Evolutionary conservation across 1,140 invertebrate species (phyloP), one percentile per base, ranked within the genome.

Genomic region (Eriosoma lanigerum): DNA sequence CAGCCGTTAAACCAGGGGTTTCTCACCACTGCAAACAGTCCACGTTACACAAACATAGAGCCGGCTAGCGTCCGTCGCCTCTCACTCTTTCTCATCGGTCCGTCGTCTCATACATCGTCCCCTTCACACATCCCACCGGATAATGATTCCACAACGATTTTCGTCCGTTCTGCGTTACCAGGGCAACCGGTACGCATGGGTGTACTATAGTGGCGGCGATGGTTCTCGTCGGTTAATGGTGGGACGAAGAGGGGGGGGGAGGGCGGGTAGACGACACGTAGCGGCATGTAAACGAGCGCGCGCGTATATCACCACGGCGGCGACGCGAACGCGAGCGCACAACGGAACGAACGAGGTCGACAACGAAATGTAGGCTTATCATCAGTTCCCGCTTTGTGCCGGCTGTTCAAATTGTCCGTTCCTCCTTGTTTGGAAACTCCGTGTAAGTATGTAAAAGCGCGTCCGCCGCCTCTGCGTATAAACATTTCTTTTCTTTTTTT

Each of bases 301-400:
- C 52, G 24, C 46, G 70, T 29, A 29, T 17, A 21, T 19, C 17
- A 10, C 15, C 9, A 78, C 75, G 56, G 75, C 75, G 75, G 4
- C 75, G 75, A 60, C 75, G 75, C 75, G 75, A 78, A 78, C 75
- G 54, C 75, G 75, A 12, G 75, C 75, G 38, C 75, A 58, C 73
- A 78, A 78, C 56, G 54, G 75, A 78, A 78, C 75, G 75, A 78
- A 78, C 75, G 75, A 78, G 44, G 75, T 60, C 75, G 54, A 78
- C 75, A 78, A 78, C 75, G 56, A 78, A 78, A 78, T 78, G 75
- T 46, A 78, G 75, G 75, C 75, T 78, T 78, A 78, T 78, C 75
- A 78, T 78, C 75, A 78, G 75, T 78, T 78, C 75, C 75, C 75
- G 75, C 75, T 78, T 78, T 78, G 75, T 78, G 75, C 56, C 75